Evolutionary conservation across 2,888 invertebrate genomes (phyloP), one percentile per base, ranked within the genome.

Genomic region (Glaucopsyche alexis): DNA sequence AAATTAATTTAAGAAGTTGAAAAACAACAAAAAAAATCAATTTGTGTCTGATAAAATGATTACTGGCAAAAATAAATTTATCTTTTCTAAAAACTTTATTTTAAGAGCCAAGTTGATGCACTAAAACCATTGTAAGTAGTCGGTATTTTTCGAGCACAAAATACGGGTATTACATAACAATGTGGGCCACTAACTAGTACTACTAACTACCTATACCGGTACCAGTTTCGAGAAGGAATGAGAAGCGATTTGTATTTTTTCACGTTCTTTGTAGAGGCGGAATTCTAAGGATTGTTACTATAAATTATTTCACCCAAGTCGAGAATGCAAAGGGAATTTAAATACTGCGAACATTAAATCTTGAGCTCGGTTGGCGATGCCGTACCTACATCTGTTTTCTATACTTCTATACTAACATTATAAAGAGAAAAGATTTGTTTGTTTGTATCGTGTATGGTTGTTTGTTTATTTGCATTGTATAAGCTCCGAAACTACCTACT

Each of bases 221-320:
- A 66, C 67, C 66, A 64, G 65, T 67, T 67, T 72, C 14, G 64
- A 38, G 29, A n/a, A 64, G 40, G 72, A 65, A 47, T 49, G 64
- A 72, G 50, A 50, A 8, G 64, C 64, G 64, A 72, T 64, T 64
- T 71, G 52, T 49, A 47, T 72, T 72, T 72, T 72, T 72, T 67
- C 72, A 72, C 67, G 45, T 72, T 72, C 72, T 72, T 52, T 29
- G 45, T 19, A 19, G 42, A 72, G 38, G 42, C 8, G 29, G 29
- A 38, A 72, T 72, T 55, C 45, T 47, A 5, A 13, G 67, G 29
- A 72, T 72, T 72, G 72, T 72, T 67, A 45, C 67, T 14, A 55
- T 67, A 67, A 67, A 72, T 67, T 55, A 69, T 72, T 69, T 67
- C 38, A 69, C 69, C 19, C 49, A 16, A 69, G 49, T 49, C 14